phyloP scores from a whole-genome alignment of 2,797 vertebrate genomes.

The Rhadinocentrus ornatus region DNA sequence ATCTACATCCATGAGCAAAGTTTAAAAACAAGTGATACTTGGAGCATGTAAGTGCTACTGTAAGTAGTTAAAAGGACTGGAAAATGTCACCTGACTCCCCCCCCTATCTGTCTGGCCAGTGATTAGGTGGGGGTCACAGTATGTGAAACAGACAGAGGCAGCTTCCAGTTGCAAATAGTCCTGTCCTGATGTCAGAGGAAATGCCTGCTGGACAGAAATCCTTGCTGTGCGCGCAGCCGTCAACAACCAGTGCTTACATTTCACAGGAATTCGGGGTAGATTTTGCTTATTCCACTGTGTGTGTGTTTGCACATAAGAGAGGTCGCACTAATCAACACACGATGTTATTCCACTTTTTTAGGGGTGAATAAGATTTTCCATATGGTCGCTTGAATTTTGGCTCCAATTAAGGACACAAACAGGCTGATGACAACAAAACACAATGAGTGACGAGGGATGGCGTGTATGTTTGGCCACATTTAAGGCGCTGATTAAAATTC shows the following conservation, averaged over 20 bases:
- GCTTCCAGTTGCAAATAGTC: constrained; percentile 70
- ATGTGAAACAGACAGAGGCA: constrained; percentile 46
- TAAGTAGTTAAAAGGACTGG: not conserved
- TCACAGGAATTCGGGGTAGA: constrained; percentile 76
- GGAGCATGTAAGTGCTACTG: not conserved
- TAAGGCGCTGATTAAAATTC: not conserved
- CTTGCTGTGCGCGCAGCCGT: constrained; percentile 69
- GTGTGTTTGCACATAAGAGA: constrained; percentile 20
- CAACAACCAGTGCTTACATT: constrained; percentile 60
- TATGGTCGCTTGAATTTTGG: constrained; percentile 49
- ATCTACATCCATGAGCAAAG: not conserved
- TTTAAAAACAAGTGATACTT: not conserved
- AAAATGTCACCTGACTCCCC: constrained; percentile 9
- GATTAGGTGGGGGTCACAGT: constrained; percentile 4
- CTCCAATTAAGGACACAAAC: constrained; percentile 65
- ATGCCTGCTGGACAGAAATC: constrained; percentile 76
- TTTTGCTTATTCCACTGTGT: constrained; percentile 52
- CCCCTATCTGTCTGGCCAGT: constrained; percentile 1
- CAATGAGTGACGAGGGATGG: constrained; percentile 19
- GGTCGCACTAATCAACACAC: constrained; percentile 40
- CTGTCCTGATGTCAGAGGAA: constrained; percentile 79
- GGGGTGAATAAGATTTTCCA: constrained; percentile 68
- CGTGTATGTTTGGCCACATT: not conserved
- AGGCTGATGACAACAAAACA: constrained; percentile 17
- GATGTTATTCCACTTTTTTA: constrained; percentile 62